Percentiles rank a stretch among this genome's conserved stretches.
Conservation (phyloP, 2,113 vertebrate genomes). For the Leucosticte australis region DNA sequence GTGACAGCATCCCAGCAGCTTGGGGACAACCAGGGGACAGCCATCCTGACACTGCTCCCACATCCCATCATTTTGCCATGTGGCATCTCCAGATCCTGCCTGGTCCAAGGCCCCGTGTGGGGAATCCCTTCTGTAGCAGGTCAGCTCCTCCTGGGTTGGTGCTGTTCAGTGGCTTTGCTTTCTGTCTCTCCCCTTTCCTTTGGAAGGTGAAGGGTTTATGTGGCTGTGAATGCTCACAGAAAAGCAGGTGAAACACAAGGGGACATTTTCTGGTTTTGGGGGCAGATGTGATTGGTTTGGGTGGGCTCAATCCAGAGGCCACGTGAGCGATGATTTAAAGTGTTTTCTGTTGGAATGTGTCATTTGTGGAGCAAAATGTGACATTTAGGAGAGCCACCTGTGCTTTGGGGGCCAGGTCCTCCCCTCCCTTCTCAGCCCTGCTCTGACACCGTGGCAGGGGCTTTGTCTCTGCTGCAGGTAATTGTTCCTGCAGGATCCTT, state of each 20-base stretch:
- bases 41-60: rapidly evolving
- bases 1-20: not conserved
- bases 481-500: not conserved
- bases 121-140: not conserved
- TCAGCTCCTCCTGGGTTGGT: not conserved
- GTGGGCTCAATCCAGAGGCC: not conserved
- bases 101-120: rapidly evolving
- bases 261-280: not conserved
- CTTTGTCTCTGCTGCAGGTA: not conserved
- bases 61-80: rapidly evolving
- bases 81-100: not conserved
- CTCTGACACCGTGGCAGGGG: rapidly evolving
- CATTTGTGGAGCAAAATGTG: not conserved
- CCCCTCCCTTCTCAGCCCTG: not conserved
- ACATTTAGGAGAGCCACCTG: not conserved
- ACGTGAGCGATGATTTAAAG: not conserved
- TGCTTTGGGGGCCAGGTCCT: not conserved
- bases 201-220: not conserved
- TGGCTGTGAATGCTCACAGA: not conserved
- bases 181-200: not conserved
- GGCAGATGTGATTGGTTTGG: not conserved
- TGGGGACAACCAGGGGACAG: not conserved
- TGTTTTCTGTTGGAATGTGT: not conserved
- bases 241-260: not conserved
- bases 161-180: not conserved